Base-by-base conservation (phyloP, 1,140 invertebrate genomes). In the Pseudachorutes palmiensis region DNA sequence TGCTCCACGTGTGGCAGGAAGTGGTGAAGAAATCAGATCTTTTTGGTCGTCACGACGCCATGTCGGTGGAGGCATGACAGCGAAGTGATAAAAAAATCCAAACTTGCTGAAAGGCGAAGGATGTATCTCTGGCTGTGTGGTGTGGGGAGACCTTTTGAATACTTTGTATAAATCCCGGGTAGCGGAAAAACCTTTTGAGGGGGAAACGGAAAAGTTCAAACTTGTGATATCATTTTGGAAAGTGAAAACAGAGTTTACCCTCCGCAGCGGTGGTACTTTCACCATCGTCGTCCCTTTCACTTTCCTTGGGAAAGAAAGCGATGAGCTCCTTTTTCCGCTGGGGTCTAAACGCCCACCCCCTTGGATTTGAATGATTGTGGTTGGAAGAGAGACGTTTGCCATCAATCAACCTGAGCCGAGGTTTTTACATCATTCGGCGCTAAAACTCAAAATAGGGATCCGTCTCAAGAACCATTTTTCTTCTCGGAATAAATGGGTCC, bases 211-310 rank as follows among this genome's bases (percentile, higher is more conserved):
- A 45, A 45, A 45, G 36, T 45, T 45, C 36, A 45, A 45, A 45
- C 36, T 45, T 45, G 9, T 9, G 36, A 45, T 45, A 45, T 45
- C 36, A 45, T 19, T 45, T 45, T 9, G 19, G 19, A 45, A 45
- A 45, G 36, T n/a, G n/a, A n/a, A n/a, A n/a, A n/a, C 36, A 19
- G 36, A 45, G 36, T 19, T 45, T 45, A 45, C 36, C 36, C 36
- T 45, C n/a, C n/a, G n/a, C n/a, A n/a, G n/a, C n/a, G n/a, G n/a
- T 45, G 36, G 36, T 19, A 45, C 36, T 45, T 61, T 61, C 29
- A 19, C 59, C 59, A 14, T 24, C 28, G 30, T 29, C 30, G 19
- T 31, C 59, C 30, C 29, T 26, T 22, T 14, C 24, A n/a, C 9
- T 24, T 58, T 22, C 51, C 51, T 5, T 55, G 51, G 19, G n/a